Conservation (phyloP, 2,113 vertebrate species). For the Vidua chalybeata region DNA sequence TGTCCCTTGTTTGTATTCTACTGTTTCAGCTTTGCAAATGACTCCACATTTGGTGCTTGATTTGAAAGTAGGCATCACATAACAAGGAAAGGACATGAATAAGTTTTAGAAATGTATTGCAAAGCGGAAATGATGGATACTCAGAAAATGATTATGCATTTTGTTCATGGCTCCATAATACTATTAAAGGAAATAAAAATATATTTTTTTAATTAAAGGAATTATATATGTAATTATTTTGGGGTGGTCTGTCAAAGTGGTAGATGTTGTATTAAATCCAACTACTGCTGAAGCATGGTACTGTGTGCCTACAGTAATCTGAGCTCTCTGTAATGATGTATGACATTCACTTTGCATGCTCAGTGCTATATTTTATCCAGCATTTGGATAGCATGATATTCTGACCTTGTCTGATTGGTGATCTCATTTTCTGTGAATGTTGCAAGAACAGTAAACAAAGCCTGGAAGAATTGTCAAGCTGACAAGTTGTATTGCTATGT, state of each 20-base stretch:
- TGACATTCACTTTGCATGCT: not conserved
- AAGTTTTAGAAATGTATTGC: not conserved
- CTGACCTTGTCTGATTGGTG: slow-evolving; percentile 38
- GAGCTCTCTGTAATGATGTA: not conserved
- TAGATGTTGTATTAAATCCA: not conserved
- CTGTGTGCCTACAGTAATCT: not conserved
- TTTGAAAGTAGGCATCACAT: not conserved
- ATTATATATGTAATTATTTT: not conserved
- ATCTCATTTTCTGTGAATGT: slow-evolving; percentile 14
- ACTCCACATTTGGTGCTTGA: not conserved
- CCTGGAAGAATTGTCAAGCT: slow-evolving; percentile 14
- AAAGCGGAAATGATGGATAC: not conserved
- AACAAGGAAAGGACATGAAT: not conserved
- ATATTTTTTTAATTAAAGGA: not conserved
- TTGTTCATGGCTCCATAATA: not conserved
- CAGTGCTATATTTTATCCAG: not conserved
- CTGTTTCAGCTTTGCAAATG: not conserved
- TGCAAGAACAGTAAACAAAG: slow-evolving; percentile 29
- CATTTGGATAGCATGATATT: slow-evolving; percentile 14
- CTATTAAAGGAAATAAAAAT: not conserved
- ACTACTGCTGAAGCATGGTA: not conserved
- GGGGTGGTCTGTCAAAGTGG: not conserved
- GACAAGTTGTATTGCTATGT: not conserved
- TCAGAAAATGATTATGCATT: not conserved
- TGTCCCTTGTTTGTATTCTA: not conserved